A percentile compares a stretch with the other conserved stretches of the same genome.
Evolutionary conservation across 1,140 invertebrate genomes (phyloP).

Genomic region (Drosophila willistoni): DNA sequence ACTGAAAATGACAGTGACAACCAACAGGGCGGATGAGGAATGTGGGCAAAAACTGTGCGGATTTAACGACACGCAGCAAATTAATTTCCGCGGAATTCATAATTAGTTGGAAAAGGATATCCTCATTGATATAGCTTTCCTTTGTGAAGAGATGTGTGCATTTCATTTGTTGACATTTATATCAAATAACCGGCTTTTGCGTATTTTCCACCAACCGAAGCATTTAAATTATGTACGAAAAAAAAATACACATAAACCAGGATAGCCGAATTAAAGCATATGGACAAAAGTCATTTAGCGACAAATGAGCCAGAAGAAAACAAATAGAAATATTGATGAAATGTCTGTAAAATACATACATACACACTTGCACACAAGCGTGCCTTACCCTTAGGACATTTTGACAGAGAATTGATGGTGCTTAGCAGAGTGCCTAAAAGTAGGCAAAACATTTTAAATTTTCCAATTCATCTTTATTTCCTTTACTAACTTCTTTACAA

Average conservation of each 20-base stretch:
- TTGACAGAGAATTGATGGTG: background rate
- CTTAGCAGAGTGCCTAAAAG: background rate
- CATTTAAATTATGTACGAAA: background rate
- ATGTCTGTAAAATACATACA: background rate
- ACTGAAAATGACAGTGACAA: background rate
- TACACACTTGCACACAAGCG: background rate
- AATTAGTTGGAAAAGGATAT: slow-evolving; percentile 21
- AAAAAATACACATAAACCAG: background rate
- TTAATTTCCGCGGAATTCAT: slow-evolving; percentile 32
- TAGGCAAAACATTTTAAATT: background rate
- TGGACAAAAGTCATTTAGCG: background rate
- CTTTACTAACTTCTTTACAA: background rate
- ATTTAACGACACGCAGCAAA: slow-evolving; percentile 27
- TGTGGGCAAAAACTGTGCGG: background rate
- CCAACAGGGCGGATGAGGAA: background rate
- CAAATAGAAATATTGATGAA: background rate
- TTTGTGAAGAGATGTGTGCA: slow-evolving; percentile 8
- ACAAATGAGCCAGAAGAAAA: background rate
- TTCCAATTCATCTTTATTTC: background rate
- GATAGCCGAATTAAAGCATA: background rate
- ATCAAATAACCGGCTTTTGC: slow-evolving; percentile 27
- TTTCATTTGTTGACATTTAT: slow-evolving; percentile 19
- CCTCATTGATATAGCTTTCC: background rate
- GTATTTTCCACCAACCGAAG: background rate
- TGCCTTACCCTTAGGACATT: background rate